Percentiles rank a stretch among this genome's conserved stretches.
These are phyloP conservation scores for Drosophila neutralis DNA, from an alignment of 2,888 invertebrate species.

Conservation along the genomic window DNA sequence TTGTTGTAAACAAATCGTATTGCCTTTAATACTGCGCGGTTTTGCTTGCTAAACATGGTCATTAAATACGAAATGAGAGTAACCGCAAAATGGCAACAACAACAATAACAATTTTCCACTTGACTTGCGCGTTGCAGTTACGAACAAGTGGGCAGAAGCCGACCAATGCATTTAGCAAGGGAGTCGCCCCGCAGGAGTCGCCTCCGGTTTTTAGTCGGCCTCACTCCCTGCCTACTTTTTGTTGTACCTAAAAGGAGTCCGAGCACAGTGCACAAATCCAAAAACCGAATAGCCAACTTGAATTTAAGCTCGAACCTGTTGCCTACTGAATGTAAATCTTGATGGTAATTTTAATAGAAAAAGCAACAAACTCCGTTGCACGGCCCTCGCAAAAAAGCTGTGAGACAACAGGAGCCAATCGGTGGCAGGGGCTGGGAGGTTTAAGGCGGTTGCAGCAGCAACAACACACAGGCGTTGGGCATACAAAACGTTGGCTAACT, in stretches of 20 bases:
- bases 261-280: constrained; percentile 23
- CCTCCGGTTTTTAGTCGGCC: constrained; percentile 33
- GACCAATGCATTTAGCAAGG: constrained; percentile 61
- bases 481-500: constrained; percentile 76
- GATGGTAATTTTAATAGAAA: constrained; percentile 83
- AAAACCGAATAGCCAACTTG: constrained; percentile 22
- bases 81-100: constrained; percentile 59
- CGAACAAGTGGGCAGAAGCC: constrained; percentile 66
- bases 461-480: constrained; percentile 68
- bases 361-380: constrained; percentile 61
- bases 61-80: constrained; percentile 77
- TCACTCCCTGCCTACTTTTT: constrained; percentile 65
- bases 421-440: background rate
- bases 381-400: constrained; percentile 26
- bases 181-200: constrained; percentile 28
- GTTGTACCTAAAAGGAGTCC: constrained; percentile 67
- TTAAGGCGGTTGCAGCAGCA: constrained; percentile 2
- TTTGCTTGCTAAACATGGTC: constrained; percentile 73
- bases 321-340: constrained; percentile 81
- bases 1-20: constrained; percentile 33
- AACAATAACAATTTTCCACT: constrained; percentile 80
- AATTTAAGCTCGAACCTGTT: constrained; percentile 68
- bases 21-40: constrained; percentile 56
- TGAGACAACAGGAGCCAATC: constrained; percentile 9
- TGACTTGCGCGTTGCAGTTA: constrained; percentile 74